Conservation (phyloP, 1,140 invertebrate genomes). For the Cydia strobilella region DNA sequence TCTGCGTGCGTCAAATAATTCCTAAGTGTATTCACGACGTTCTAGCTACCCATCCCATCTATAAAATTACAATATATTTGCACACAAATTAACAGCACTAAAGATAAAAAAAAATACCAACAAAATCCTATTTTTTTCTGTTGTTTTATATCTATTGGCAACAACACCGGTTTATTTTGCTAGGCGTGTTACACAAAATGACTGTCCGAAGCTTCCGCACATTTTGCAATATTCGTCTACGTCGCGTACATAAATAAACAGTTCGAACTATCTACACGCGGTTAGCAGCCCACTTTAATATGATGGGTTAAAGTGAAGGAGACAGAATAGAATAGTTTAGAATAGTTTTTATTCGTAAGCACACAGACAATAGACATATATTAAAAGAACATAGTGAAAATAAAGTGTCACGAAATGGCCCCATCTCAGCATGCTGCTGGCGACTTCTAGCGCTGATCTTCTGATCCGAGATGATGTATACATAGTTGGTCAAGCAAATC, state of each 20-base stretch:
- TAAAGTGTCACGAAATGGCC: too few species aligned
- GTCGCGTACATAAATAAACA: constrained; percentile 47
- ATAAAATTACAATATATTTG: not conserved
- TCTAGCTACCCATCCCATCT: too few species aligned
- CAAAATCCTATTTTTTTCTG: constrained; percentile 5
- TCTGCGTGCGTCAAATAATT: too few species aligned
- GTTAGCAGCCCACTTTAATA: not conserved
- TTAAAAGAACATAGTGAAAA: too few species aligned
- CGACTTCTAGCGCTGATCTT: too few species aligned
- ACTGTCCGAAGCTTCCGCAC: constrained; percentile 44
- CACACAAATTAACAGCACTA: not conserved
- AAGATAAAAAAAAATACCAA: not conserved
- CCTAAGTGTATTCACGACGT: too few species aligned
- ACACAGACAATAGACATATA: too few species aligned
- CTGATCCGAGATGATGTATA: too few species aligned
- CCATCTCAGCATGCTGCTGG: too few species aligned
- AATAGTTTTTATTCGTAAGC: too few species aligned
- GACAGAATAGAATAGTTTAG: too few species aligned
- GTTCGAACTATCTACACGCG: constrained; percentile 37
- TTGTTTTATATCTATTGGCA: constrained; percentile 17
- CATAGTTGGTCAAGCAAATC: too few species aligned
- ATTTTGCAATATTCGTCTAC: constrained; percentile 47
- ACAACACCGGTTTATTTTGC: constrained; percentile 2
- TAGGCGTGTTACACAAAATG: constrained; percentile 13
- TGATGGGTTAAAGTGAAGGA: not conserved